These are phyloP conservation scores for Axis porcinus DNA, from an alignment of 2,113 vertebrate genomes.

Conservation along the genomic window DNA sequence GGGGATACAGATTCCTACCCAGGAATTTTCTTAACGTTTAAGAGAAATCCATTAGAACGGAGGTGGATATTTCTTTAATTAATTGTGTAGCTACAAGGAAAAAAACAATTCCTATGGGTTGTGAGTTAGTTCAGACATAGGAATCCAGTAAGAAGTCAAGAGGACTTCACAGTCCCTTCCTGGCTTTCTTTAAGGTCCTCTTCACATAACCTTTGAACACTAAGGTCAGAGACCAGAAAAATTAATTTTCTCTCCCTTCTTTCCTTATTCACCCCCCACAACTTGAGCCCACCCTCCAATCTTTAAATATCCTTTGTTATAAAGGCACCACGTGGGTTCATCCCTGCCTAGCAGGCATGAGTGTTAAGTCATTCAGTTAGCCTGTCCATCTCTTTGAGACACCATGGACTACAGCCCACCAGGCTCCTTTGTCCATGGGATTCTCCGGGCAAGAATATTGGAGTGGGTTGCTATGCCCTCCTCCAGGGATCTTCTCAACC, in stretches of 20 bases:
- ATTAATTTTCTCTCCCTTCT: not conserved
- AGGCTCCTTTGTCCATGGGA: not conserved
- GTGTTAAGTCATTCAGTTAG: not conserved
- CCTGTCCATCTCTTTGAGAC: not conserved
- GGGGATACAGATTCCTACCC: not conserved
- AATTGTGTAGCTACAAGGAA: not conserved
- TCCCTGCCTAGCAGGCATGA: not conserved
- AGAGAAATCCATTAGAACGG: not conserved
- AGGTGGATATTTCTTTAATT: not conserved
- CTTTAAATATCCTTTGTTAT: not conserved
- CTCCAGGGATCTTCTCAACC: not conserved
- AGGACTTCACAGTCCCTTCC: not conserved
- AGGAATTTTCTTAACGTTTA: not conserved
- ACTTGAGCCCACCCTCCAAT: not conserved
- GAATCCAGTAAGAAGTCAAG: not conserved
- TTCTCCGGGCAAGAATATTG: not conserved
- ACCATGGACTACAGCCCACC: not conserved
- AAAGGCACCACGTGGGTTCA: fast-evolving
- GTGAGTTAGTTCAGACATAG: not conserved
- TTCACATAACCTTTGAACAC: not conserved
- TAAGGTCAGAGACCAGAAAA: not conserved
- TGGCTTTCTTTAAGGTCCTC: not conserved
- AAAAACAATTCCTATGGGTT: not conserved
- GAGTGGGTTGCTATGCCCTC: not conserved
- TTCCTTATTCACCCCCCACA: not conserved